Base-by-base conservation (phyloP, 1,140 invertebrate species). In the Pygmarrhopalites habei region DNA sequence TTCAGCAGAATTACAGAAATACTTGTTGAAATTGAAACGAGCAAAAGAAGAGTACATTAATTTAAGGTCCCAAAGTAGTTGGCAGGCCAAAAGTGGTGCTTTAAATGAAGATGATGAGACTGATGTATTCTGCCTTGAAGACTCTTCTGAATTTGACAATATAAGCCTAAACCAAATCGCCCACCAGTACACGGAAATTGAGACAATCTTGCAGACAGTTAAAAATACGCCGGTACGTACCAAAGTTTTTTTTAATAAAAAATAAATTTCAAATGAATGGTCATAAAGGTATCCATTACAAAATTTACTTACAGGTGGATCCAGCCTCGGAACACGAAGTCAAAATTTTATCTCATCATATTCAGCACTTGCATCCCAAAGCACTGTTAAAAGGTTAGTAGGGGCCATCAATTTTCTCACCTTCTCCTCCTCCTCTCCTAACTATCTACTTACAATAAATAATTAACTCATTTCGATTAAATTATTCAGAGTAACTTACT, bases 31-130 rank as follows among this genome's bases (percentile, higher is more conserved):
- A 29, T 57, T 73, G 29, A 65, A 59, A 23, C 35, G 25, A 30
- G 64, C 67, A 12, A 69, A 73, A 58, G 66, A 69, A 25, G 44
- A 66, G 26, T 73, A 61, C 58, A 68, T 72, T 43, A 35, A 64
- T 21, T 32, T 32, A 19, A 32, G 39, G 25, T 21, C 23, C 12
- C 49, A 52, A 29, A 52, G 10, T 23, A 17, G 10, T 29, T 52
- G 49, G 49, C 49, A 52, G n/a, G 4, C 49, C 2, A 10, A 26
- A 14, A 28, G 23, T 4, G 3, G 5, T 17, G 5, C 4, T 10
- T 2, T 23, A 35, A 30, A n/a, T 32, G 14, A 26, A 14, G 12
- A 43, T 12, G 28, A 47, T 2, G 60, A 63, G 32, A 14, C 44
- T 17, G 21, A 30, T 21, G 17, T 26, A 25, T 53, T 62, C 7